phyloP scores from a whole-genome alignment of 2,113 vertebrate species.

The Pedetes capensis region DNA sequence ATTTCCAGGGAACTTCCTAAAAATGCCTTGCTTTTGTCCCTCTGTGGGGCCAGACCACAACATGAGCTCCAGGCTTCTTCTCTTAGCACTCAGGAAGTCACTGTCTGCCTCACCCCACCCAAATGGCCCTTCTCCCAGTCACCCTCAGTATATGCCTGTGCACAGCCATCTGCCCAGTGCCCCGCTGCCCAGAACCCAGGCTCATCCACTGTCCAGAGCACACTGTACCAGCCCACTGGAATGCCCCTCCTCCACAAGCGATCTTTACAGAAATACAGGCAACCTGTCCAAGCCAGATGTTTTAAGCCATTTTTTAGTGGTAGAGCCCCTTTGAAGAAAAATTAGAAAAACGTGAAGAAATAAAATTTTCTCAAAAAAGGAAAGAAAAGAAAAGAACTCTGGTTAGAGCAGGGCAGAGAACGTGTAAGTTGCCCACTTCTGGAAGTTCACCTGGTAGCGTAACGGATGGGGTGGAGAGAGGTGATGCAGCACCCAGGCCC shows the following conservation, averaged over 20 bases:
- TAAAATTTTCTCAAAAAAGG: background rate
- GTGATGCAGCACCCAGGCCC: background rate
- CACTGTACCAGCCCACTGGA: background rate
- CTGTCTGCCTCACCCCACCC: fast-evolving
- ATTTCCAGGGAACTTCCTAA: background rate
- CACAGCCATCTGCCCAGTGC: background rate
- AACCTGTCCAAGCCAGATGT: conserved; percentile 21
- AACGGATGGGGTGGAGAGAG: too few relatives aligned
- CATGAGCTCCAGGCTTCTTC: background rate
- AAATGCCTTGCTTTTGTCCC: background rate
- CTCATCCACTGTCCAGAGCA: background rate
- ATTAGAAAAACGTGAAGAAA: background rate
- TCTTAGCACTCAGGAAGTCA: background rate
- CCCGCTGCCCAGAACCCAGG: background rate
- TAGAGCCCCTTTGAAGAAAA: background rate
- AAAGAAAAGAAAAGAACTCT: background rate
- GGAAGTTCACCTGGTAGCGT: background rate
- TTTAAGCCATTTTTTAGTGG: background rate
- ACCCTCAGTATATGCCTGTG: background rate
- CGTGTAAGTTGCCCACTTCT: background rate
- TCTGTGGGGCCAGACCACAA: background rate
- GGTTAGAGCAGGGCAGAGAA: background rate
- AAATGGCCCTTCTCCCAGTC: background rate
- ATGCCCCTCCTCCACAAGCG: background rate
- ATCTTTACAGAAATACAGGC: conserved; percentile 64